Conservation (phyloP, 2,888 invertebrate genomes). For the Agrochola lota region DNA sequence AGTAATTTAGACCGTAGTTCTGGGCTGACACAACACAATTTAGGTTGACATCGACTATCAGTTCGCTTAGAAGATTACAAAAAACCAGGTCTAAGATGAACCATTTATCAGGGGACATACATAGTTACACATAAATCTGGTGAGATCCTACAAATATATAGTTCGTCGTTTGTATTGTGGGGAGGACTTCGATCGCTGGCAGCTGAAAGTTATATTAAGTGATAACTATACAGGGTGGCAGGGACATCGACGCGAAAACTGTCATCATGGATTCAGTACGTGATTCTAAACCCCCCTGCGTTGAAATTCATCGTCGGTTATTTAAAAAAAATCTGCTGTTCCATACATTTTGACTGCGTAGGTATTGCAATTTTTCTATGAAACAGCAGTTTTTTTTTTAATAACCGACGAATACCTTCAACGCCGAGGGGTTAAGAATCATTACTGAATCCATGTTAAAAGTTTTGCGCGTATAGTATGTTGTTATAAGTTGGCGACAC, state of each 20-base stretch:
- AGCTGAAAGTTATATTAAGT: slow-evolving; percentile 17
- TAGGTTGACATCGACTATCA: not conserved
- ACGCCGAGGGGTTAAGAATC: too few relatives aligned
- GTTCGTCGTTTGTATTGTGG: slow-evolving; percentile 1
- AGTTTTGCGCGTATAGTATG: not conserved
- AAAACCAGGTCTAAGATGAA: not conserved
- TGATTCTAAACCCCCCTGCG: too few relatives aligned
- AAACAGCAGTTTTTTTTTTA: too few relatives aligned
- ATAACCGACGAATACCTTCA: too few relatives aligned
- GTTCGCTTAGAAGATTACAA: not conserved
- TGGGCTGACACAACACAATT: not conserved
- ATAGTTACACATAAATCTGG: not conserved
- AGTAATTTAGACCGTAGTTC: not conserved
- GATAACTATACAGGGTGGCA: not conserved
- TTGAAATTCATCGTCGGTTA: too few relatives aligned
- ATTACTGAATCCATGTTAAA: too few relatives aligned
- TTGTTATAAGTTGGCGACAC: not conserved
- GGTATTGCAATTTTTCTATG: too few relatives aligned
- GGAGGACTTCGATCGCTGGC: slow-evolving; percentile 9
- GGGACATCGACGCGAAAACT: too few relatives aligned
- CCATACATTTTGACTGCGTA: too few relatives aligned
- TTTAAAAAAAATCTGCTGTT: too few relatives aligned
- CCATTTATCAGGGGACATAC: not conserved
- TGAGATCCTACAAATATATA: not conserved
- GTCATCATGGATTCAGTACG: too few relatives aligned